These are phyloP conservation scores for Cetonia aurata DNA, from an alignment of 2,888 invertebrate species.

Conservation along the genomic window DNA sequence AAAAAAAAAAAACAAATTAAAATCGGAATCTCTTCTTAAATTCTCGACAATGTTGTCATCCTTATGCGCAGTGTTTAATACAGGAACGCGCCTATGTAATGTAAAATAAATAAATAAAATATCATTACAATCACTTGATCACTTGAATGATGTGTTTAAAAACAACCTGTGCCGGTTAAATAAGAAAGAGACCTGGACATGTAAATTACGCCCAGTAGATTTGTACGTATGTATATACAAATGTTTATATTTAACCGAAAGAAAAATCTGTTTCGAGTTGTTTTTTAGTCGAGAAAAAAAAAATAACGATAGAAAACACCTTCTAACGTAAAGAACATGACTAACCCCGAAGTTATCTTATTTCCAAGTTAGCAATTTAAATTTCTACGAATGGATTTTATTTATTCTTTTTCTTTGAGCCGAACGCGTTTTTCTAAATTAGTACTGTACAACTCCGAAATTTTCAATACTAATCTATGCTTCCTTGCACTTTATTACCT, in stretches of 20 bases:
- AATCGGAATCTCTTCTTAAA: too few species aligned
- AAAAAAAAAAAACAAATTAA: too few species aligned
- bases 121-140: constrained; percentile 13
- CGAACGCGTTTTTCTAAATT: too few species aligned
- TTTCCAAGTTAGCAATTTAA: neutral
- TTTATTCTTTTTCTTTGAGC: neutral
- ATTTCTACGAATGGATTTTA: neutral
- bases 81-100: neutral
- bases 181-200: constrained; percentile 10
- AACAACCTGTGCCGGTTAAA: constrained; percentile 14
- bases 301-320: constrained; percentile 28
- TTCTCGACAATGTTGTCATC: too few species aligned
- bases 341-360: constrained; percentile 24
- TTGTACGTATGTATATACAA: neutral
- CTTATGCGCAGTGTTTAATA: too few species aligned
- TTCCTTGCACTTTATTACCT: too few species aligned
- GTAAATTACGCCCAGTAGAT: constrained; percentile 18
- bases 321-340: constrained; percentile 27
- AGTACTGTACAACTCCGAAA: too few species aligned
- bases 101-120: constrained; percentile 8
- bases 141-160: constrained; percentile 25
- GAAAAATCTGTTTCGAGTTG: constrained; percentile 27
- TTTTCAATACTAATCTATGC: too few species aligned
- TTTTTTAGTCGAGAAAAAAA: constrained; percentile 16
- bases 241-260: constrained; percentile 23